Conservation (phyloP, 2,888 invertebrate genomes). For the Kuschelorhynchus macadamiae region DNA sequence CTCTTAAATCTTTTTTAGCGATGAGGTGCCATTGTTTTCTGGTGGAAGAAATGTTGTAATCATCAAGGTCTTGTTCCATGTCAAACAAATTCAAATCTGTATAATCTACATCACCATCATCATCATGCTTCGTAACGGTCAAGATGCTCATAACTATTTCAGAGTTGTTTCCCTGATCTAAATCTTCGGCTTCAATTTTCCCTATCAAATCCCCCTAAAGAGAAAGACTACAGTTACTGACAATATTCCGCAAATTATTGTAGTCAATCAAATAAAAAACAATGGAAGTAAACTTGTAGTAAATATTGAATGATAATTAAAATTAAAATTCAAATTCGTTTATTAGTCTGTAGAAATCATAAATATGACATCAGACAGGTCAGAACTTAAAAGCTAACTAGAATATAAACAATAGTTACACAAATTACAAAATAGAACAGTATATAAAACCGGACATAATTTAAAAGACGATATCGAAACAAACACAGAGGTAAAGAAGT, state of each 20-base stretch:
- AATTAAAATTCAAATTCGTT: neutral
- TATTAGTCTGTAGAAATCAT: no score
- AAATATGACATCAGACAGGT: no score
- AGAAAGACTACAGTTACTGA: no score
- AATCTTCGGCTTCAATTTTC: conserved; percentile 53
- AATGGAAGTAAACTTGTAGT: no score
- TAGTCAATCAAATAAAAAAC: no score
- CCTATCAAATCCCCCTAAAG: conserved; percentile 54
- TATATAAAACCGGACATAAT: no score
- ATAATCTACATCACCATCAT: conserved; percentile 66
- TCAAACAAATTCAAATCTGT: conserved; percentile 64
- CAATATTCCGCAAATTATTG: no score
- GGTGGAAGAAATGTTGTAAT: conserved; percentile 60
- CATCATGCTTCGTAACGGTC: conserved; percentile 47
- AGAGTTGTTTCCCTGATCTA: conserved; percentile 53
- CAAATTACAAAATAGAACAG: no score
- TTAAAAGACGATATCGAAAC: no score
- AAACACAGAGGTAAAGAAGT: no score
- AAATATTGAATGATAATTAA: neutral
- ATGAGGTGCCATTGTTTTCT: conserved; percentile 67
- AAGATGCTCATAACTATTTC: conserved; percentile 62
- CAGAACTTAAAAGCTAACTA: no score
- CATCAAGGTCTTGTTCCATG: conserved; percentile 48
- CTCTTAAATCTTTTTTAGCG: conserved; percentile 68
- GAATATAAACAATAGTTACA: no score